Conservation (phyloP, 2,113 vertebrate species). For the Asarcornis scutulata region DNA sequence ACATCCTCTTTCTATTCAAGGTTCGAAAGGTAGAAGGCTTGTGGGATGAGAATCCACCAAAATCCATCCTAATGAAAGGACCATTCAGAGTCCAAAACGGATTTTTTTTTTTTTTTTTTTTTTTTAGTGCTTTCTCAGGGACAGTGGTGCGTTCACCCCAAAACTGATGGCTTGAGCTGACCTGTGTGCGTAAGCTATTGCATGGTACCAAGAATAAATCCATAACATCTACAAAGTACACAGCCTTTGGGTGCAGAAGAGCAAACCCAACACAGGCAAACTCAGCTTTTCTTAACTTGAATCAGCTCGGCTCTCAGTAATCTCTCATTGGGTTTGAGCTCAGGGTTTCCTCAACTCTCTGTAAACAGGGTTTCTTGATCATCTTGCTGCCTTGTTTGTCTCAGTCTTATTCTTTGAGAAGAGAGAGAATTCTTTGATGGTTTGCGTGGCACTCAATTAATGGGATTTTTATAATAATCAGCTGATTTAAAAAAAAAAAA, state of each 20-base stretch:
- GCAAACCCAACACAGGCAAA: background rate
- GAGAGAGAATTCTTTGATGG: constrained; percentile 11
- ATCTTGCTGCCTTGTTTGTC: background rate
- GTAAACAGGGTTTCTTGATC: background rate
- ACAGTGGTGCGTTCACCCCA: background rate
- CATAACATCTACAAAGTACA: background rate
- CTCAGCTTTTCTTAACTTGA: too few species aligned
- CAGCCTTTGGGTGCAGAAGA: background rate
- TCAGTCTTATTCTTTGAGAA: background rate
- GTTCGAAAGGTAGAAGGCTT: background rate
- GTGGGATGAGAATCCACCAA: background rate
- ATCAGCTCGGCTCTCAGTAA: too few species aligned
- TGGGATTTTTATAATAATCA: constrained; percentile 6
- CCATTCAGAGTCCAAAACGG: background rate
- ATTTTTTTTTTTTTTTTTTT: background rate
- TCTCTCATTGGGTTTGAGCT: background rate
- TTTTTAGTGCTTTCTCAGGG: background rate
- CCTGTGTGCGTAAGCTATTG: background rate
- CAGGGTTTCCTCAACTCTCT: background rate
- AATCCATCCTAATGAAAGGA: background rate
- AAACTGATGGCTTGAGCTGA: background rate
- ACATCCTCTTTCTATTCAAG: background rate
- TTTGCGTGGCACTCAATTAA: background rate
- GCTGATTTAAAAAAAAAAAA: constrained; percentile 9
- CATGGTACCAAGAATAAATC: background rate